Conservation (phyloP, 2,797 vertebrate genomes). For the Chaenodraco wilsoni region DNA sequence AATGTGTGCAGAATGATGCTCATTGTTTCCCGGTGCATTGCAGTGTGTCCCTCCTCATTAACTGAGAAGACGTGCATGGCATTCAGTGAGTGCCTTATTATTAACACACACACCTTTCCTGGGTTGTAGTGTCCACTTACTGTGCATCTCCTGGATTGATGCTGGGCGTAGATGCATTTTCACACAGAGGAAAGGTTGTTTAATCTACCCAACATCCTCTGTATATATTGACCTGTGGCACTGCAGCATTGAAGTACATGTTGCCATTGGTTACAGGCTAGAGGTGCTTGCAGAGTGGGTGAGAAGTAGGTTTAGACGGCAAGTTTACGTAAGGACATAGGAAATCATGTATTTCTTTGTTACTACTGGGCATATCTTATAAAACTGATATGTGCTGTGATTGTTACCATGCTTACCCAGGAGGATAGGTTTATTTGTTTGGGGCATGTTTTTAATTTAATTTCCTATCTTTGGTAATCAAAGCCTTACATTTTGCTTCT, state of each 20-base stretch:
- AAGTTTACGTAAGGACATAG: slow-evolving; percentile 67
- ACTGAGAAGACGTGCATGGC: slow-evolving; percentile 59
- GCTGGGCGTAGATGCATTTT: not conserved
- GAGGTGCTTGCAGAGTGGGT: slow-evolving; percentile 60
- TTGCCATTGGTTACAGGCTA: slow-evolving; percentile 77
- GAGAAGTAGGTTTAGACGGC: slow-evolving; percentile 60
- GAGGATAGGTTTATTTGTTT: slow-evolving; percentile 1
- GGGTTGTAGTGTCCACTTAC: slow-evolving; percentile 30
- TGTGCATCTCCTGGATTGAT: slow-evolving; percentile 17
- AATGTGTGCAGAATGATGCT: slow-evolving; percentile 64
- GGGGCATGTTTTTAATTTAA: slow-evolving; percentile 9
- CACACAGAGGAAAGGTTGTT: slow-evolving; percentile 28
- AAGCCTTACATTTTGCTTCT: not conserved
- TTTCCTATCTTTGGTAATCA: slow-evolving; percentile 13
- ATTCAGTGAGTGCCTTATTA: slow-evolving; percentile 32
- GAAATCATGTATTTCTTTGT: slow-evolving; percentile 32
- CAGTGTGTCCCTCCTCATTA: slow-evolving; percentile 53
- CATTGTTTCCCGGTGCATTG: slow-evolving; percentile 62
- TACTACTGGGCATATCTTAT: slow-evolving; percentile 7
- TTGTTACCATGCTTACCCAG: slow-evolving; percentile 1
- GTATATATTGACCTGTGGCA: slow-evolving; percentile 52
- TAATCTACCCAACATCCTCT: slow-evolving; percentile 38
- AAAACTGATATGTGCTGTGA: slow-evolving; percentile 8
- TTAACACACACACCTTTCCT: slow-evolving; percentile 25
- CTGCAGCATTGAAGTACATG: slow-evolving; percentile 63